Evolutionary conservation across 2,888 invertebrate genomes (phyloP).

Genomic region (Tetragonula carbonaria): DNA sequence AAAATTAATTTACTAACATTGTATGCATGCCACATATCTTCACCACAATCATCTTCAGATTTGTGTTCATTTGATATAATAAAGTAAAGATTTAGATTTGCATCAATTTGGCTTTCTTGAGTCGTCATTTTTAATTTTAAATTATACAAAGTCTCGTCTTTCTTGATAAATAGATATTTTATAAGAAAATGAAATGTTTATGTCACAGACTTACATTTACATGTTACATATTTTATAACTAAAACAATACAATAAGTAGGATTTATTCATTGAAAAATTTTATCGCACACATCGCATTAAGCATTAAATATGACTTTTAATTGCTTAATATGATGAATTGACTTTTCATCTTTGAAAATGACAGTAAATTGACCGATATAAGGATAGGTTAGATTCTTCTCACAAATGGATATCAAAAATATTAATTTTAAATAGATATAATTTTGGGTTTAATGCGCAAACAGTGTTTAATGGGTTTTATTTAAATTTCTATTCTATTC

Average conservation of each 20-base stretch:
- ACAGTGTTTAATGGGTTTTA: neutral
- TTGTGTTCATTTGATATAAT: constrained; percentile 85
- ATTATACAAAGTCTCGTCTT: neutral
- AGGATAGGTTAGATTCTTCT: constrained; percentile 30
- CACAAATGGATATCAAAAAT: neutral
- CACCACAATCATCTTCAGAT: constrained; percentile 85
- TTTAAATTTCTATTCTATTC: neutral
- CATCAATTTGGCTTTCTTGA: constrained; percentile 62
- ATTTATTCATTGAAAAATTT: neutral
- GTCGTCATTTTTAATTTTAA: constrained; percentile 25
- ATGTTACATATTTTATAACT: neutral
- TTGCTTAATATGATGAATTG: neutral
- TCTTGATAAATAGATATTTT: neutral
- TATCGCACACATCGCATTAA: neutral
- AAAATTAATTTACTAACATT: constrained; percentile 83
- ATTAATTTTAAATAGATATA: neutral
- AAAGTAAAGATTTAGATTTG: constrained; percentile 82
- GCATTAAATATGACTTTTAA: neutral
- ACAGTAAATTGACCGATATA: neutral
- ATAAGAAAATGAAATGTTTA: neutral
- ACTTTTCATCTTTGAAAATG: constrained; percentile 11
- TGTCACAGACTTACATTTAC: neutral
- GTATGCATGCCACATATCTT: constrained; percentile 87
- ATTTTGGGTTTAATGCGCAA: neutral
- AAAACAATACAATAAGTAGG: neutral